Evolutionary conservation across 2,113 vertebrate genomes (phyloP), one percentile per base, ranked within the genome.

Genomic region (Progne subis): DNA sequence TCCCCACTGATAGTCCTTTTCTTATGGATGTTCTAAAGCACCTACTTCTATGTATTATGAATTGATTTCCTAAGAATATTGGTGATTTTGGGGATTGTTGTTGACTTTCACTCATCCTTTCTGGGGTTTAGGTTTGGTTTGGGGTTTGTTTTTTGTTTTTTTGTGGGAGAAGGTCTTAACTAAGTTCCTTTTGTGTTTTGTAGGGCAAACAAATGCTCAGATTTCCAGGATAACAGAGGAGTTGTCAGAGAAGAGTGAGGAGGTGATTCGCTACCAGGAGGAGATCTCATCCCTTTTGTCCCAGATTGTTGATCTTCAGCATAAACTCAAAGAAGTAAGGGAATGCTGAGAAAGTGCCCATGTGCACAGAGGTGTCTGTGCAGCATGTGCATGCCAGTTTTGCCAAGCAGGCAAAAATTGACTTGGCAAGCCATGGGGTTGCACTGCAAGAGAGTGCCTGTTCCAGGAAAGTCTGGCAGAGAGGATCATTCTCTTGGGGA

Each of bases 301-400:
- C 34, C 99, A 99, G 96, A 99, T 99, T 18, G 99, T 99, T 8
- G 98, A 99, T 85, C 98, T 99, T 75, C 99, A 99, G 16, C 99
- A 99, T 92, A 97, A 99, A 92, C 97, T 99, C 79, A 99, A 99
- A 98, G 99, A 99, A 97, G 99, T 97, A 96, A 95, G 94, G 39
- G 14, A 81, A 26, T 63, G 43, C 50, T 85, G 64, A n/a, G 74
- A 14, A 39, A 57, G 47, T 3, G 14, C 6, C 23, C 0, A 0
- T 1, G 4, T 25, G 24, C 97, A 47, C 29, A 78, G 75, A 57
- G 25, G 13, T 7, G 12, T 43, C 21, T 31, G 24, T 4, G 37
- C 60, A 64, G 24, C 4, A 2, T n/a, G 59, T 28, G 50, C 10
- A 2, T 6, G 3, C 46, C 67, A 46, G n/a, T 37, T 37, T 37